phyloP scores from a whole-genome alignment of 2,113 vertebrate genomes.

The Ictalurus furcatus region DNA sequence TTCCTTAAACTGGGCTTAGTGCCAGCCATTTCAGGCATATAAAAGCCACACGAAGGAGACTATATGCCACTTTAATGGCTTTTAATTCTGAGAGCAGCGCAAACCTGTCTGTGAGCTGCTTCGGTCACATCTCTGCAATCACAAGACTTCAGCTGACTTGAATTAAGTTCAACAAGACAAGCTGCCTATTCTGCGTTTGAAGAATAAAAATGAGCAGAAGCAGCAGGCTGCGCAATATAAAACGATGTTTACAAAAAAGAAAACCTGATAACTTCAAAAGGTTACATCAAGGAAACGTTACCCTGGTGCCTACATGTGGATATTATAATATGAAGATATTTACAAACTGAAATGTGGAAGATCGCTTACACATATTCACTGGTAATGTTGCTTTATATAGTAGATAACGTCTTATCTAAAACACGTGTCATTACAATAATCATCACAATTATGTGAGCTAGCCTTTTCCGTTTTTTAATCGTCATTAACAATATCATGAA shows the following conservation, averaged over 20 bases:
- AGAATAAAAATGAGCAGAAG: not conserved
- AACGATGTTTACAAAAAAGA: not conserved
- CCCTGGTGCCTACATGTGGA: not conserved
- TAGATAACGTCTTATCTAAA: not conserved
- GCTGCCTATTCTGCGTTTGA: not conserved
- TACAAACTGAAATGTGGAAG: not conserved
- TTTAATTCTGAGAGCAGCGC: constrained; percentile 7
- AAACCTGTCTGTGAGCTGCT: constrained; percentile 31
- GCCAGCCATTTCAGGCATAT: not conserved
- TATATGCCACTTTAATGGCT: not conserved
- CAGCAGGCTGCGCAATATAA: not conserved
- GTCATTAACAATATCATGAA: not conserved
- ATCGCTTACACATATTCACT: not conserved
- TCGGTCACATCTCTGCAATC: constrained; percentile 45
- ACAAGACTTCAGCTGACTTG: constrained; percentile 64
- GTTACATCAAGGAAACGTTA: not conserved
- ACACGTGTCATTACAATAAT: not conserved
- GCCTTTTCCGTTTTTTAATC: not conserved
- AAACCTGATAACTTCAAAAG: not conserved
- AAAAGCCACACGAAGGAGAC: not conserved
- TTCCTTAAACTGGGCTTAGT: not conserved
- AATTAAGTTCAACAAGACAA: constrained; percentile 51
- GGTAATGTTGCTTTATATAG: not conserved
- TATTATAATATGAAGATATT: not conserved
- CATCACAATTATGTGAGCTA: not conserved